Conservation (phyloP, 2,797 vertebrate genomes). For the Natrix natrix region DNA sequence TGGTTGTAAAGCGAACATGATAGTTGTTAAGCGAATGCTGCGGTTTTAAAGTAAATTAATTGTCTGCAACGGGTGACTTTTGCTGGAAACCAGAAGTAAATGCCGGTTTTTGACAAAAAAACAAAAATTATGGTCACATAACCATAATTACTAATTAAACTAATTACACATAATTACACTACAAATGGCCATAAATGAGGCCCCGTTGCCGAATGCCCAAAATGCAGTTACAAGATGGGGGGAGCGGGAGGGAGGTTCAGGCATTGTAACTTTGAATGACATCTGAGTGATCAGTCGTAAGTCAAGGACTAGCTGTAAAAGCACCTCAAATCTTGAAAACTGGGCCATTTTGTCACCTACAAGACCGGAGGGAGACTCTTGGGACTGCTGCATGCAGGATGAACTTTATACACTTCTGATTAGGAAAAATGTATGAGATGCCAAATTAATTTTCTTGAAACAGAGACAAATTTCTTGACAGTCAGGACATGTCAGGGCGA, state of each 20-base stretch:
- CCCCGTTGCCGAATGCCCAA: background rate
- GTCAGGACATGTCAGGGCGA: background rate
- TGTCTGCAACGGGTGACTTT: background rate
- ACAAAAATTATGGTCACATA: background rate
- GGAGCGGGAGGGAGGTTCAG: rapidly evolving
- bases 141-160: background rate
- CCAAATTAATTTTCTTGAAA: background rate
- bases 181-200: background rate
- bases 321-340: background rate
- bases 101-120: background rate
- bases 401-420: background rate
- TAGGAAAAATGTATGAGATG: background rate
- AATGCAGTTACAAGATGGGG: background rate
- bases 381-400: background rate
- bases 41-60: background rate
- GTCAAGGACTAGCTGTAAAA: background rate
- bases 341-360: background rate
- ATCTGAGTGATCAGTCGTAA: background rate
- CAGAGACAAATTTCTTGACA: background rate
- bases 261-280: background rate
- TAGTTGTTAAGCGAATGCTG: background rate
- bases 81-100: background rate
- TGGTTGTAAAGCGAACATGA: background rate
- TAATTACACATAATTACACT: background rate
- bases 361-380: background rate